phyloP scores from a whole-genome alignment of 2,113 vertebrate genomes.

The Apistogramma diplotaenia region DNA sequence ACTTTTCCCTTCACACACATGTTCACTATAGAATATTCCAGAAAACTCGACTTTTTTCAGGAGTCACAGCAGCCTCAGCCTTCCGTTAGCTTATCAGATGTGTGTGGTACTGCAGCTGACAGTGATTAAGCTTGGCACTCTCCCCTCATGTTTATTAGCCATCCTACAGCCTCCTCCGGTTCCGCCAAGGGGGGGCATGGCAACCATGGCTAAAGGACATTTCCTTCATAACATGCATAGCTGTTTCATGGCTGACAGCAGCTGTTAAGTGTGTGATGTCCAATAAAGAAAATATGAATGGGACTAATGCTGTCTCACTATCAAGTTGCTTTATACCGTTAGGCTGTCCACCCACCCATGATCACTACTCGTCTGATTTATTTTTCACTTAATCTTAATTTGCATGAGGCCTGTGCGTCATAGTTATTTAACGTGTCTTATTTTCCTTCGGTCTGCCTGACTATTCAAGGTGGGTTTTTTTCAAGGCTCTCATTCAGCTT shows the following conservation, averaged over 20 bases:
- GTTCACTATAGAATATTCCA: not conserved
- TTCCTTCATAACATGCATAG: slow-evolving; percentile 7
- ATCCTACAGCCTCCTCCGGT: not conserved
- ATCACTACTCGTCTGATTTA: slow-evolving; percentile 32
- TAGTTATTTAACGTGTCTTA: not conserved
- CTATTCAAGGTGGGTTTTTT: not conserved
- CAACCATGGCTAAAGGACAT: slow-evolving; percentile 17
- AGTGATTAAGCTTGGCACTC: slow-evolving; percentile 21
- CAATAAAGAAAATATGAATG: slow-evolving; percentile 15
- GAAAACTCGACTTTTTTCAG: not conserved
- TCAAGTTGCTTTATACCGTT: not conserved
- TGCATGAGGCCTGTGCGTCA: slow-evolving; percentile 50
- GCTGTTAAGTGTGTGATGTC: not conserved
- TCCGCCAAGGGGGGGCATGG: not conserved
- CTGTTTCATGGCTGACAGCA: slow-evolving; percentile 38
- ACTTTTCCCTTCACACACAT: not conserved
- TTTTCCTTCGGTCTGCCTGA: not conserved
- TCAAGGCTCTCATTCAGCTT: not conserved
- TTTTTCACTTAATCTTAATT: slow-evolving; percentile 40
- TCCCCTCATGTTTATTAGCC: not conserved
- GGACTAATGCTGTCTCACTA: slow-evolving; percentile 19
- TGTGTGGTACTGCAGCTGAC: slow-evolving; percentile 4
- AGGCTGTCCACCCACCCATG: slow-evolving; percentile 43
- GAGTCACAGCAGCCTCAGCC: not conserved
- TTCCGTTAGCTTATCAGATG: not conserved